Conservation (phyloP, 2,888 invertebrate species). For the Amorpha juglandis region DNA sequence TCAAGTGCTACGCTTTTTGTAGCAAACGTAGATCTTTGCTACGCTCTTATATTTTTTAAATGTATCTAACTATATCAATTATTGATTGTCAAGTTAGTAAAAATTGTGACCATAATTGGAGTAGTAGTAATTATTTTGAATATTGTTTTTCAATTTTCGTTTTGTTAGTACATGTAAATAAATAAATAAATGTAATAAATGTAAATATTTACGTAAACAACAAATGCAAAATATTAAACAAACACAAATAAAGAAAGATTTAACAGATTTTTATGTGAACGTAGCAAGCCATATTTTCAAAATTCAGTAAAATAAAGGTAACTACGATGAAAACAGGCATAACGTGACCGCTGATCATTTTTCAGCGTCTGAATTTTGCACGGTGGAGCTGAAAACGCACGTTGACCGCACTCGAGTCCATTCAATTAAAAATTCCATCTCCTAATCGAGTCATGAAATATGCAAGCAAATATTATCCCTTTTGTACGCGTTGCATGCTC, state of each 20-base stretch:
- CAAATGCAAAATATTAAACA: neutral
- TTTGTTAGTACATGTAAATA: neutral
- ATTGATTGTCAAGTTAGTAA: too few species aligned
- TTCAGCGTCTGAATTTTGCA: slow-evolving; percentile 20
- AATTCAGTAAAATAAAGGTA: neutral
- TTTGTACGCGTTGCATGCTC: slow-evolving; percentile 83
- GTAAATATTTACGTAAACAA: too few species aligned
- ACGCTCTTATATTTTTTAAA: slow-evolving; percentile 3
- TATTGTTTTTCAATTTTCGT: neutral
- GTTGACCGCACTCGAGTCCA: slow-evolving; percentile 78
- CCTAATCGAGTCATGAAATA: slow-evolving; percentile 84
- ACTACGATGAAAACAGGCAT: neutral
- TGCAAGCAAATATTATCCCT: slow-evolving; percentile 85
- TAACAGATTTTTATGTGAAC: neutral
- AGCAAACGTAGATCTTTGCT: slow-evolving; percentile 34
- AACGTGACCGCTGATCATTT: neutral
- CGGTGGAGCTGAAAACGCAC: slow-evolving; percentile 44
- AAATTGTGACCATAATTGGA: neutral
- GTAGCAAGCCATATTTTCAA: neutral
- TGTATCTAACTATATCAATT: neutral
- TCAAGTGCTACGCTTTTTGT: slow-evolving; percentile 33
- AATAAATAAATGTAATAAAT: too few species aligned
- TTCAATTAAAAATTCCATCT: slow-evolving; percentile 84
- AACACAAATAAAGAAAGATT: neutral
- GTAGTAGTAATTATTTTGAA: neutral